phyloP scores from a whole-genome alignment of 2,888 invertebrate genomes.

The Ypsolopha scabrella region DNA sequence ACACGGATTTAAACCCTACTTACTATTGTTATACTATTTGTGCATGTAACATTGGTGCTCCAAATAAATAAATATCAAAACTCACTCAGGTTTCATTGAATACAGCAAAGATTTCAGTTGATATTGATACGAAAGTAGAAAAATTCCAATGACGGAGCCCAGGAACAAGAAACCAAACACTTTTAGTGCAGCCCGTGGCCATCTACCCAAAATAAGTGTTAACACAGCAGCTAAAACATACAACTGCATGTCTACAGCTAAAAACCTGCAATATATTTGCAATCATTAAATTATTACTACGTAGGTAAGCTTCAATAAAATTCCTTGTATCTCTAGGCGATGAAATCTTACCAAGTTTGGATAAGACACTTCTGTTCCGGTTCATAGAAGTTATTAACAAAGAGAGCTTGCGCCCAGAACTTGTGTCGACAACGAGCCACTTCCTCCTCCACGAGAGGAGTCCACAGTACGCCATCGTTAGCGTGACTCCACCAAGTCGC shows the following conservation, averaged over 20 bases:
- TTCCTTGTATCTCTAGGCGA: not conserved
- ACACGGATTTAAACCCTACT: no score
- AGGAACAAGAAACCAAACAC: slow-evolving; percentile 19
- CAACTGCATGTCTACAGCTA: slow-evolving; percentile 48
- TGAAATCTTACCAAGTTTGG: slow-evolving; percentile 35
- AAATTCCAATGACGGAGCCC: not conserved
- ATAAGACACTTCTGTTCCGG: slow-evolving; percentile 36
- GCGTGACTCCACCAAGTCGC: slow-evolving; percentile 35
- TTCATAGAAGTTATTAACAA: slow-evolving; percentile 33
- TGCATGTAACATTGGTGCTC: no score
- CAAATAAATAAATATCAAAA: no score
- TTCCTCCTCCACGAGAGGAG: slow-evolving; percentile 25
- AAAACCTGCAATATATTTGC: slow-evolving; percentile 26
- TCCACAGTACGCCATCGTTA: slow-evolving; percentile 37
- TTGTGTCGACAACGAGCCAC: slow-evolving; percentile 30
- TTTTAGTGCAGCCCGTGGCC: slow-evolving; percentile 16
- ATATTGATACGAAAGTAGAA: slow-evolving; percentile 18
- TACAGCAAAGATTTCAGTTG: slow-evolving; percentile 30
- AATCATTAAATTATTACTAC: not conserved
- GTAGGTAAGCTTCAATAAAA: not conserved
- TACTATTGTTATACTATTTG: no score
- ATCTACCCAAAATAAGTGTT: slow-evolving; percentile 21
- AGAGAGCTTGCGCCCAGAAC: slow-evolving; percentile 42
- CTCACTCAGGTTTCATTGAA: slow-evolving; percentile 34
- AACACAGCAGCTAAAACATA: slow-evolving; percentile 25